Evolutionary conservation across 2,797 vertebrate genomes (phyloP).

Genomic region (Heteromormyrus szaboi): DNA sequence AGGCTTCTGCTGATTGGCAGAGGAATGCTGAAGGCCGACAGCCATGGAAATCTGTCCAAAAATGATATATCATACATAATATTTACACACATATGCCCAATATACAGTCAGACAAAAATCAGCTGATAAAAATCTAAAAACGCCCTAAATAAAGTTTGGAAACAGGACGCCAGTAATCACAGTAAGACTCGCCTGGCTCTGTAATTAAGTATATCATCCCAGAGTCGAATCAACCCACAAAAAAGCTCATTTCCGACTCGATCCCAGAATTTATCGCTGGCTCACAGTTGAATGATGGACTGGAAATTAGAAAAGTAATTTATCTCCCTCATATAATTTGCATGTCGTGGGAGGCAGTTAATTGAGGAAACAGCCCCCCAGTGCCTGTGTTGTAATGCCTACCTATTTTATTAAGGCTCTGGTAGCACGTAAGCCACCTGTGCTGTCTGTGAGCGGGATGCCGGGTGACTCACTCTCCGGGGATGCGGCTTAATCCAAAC

Average conservation of each 20-base stretch:
- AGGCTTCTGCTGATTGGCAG: neutral
- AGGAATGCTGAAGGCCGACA: neutral
- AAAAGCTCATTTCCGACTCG: neutral
- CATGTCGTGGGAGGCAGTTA: conserved; percentile 54
- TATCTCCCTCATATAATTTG: conserved; percentile 53
- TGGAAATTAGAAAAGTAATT: conserved; percentile 52
- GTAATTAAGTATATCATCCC: neutral
- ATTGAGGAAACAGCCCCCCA: conserved; percentile 39
- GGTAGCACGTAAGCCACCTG: neutral
- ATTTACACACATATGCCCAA: neutral
- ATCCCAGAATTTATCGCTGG: neutral
- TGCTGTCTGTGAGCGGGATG: neutral
- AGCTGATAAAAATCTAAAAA: neutral
- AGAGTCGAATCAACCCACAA: neutral
- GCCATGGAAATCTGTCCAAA: neutral
- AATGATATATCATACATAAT: neutral
- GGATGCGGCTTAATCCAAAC: neutral
- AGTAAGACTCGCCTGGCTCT: neutral
- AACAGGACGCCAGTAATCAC: neutral
- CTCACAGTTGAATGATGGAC: neutral
- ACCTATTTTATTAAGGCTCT: neutral
- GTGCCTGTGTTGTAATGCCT: neutral
- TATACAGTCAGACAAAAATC: neutral
- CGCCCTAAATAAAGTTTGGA: neutral
- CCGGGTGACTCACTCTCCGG: neutral